Evolutionary conservation across 1,140 invertebrate species (phyloP), one percentile per base, ranked within the genome.

Genomic region (Hermatobates lingyangjiaoensis): DNA sequence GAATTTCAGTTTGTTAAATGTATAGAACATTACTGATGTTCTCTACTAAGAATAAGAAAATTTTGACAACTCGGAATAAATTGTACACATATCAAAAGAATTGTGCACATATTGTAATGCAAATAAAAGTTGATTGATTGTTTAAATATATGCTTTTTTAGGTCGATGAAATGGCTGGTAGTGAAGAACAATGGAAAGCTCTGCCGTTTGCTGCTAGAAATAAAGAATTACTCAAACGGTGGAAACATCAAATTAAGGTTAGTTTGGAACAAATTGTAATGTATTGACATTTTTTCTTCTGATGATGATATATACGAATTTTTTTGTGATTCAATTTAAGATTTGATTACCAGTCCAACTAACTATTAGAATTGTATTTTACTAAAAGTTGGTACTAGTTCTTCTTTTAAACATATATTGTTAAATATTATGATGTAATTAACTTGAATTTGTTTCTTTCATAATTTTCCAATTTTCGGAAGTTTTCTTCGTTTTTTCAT

Each of bases 151-250:
- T 54, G 28, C 20, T 24, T 38, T 26, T 56, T 50, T 45, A 68
- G 66, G 58, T 93, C 15, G 83, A 91, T 54, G 91, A 95, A 61
- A 67, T 93, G 56, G 75, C 84, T 65, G 76, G 75, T 0, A 79
- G 78, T 1, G 86, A 89, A 66, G 69, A 77, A 0, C 79, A 85
- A 52, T 94, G 90, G 90, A 78, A 81, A 45, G 77, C 82, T 61
- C 76, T 78, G 0, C 77, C 81, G 2, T 80, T 82, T 4, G 80
- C 80, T 30, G 54, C 67, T 3, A 74, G 88, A 49, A 92, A 95
- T 64, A 78, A 79, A 61, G 80, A 87, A 62, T 71, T 92, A 45
- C 75, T 94, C 23, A 81, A 83, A 57, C 74, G 83, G 48, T 94
- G 87, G 85, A 82, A 83, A 56, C 75, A 83, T 45, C 88, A 94